These are phyloP conservation scores for Enteromius unitaeniatus DNA, from an alignment of 2,797 vertebrate species.

Conservation along the genomic window DNA sequence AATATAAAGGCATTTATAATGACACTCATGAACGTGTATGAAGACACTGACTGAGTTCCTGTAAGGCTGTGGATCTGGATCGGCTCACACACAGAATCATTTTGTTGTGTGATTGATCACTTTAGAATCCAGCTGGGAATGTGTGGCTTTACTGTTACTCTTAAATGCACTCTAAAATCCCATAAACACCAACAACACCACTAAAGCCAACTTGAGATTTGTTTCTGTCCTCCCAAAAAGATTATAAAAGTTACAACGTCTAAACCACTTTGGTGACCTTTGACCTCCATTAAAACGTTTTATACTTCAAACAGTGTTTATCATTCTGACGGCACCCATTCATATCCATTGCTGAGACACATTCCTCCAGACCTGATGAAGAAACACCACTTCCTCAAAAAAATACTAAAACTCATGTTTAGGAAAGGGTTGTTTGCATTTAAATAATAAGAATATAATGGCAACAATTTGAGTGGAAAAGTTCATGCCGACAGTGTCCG, in stretches of 20 bases:
- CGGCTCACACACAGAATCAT: neutral
- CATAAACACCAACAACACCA: slow-evolving; percentile 57
- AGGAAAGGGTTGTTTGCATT: neutral
- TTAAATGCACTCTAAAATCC: slow-evolving; percentile 54
- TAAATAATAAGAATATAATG: slow-evolving; percentile 12
- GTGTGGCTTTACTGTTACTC: slow-evolving; percentile 47
- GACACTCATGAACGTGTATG: neutral
- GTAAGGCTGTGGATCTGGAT: neutral
- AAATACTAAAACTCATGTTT: neutral
- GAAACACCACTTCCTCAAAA: neutral
- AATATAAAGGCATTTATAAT: slow-evolving; percentile 1
- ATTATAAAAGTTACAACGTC: neutral
- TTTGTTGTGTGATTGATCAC: neutral
- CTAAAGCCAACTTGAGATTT: neutral
- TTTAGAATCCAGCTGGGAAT: slow-evolving; percentile 43
- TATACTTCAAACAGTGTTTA: too few relatives aligned
- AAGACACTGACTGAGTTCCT: neutral
- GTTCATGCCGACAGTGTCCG: neutral
- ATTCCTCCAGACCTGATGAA: neutral
- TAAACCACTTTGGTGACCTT: neutral
- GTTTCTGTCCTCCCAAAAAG: neutral
- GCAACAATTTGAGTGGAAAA: slow-evolving; percentile 2
- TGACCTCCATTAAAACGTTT: neutral
- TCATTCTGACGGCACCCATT: neutral
- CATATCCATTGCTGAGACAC: neutral